Base-by-base conservation (phyloP, 2,888 invertebrate species). In the Steromphala cineraria region DNA sequence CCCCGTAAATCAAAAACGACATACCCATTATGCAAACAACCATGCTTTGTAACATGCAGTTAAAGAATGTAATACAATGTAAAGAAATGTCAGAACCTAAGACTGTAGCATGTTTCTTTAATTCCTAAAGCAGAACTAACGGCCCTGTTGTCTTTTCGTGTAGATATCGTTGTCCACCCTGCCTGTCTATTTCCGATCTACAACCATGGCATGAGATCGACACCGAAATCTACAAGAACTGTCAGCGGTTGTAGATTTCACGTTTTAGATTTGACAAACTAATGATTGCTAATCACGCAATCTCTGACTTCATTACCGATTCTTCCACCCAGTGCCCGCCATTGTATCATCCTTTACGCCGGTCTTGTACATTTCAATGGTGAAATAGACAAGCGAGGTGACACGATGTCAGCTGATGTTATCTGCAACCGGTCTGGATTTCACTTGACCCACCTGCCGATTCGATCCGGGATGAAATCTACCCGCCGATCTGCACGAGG, bases 401-500 rank as follows among this genome's bases (percentile, higher is more conserved):
- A 62, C 62, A 62, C 62, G 62, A 62, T 62, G 62, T 62, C 62
- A 62, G 62, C 62, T 62, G 62, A 62, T 62, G 62, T 28, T 62
- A 62, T 62, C 62, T 62, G 28, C 21, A 13, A 24, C 28, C 28
- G 62, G 24, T 62, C 28, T 62, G 28, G 62, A 62, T 62, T 62
- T 62, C 62, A 62, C 28, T 28, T 28, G 62, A 62, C 62, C 62
- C 62, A 62, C 62, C 62, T 62, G 62, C 28, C 17, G 62, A 28
- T 24, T 28, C n/a, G 24, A 28, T 62, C 24, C 28, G 28, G 10
- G 62, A 21, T 7, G 62, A 17, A 28, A 24, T 62, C 62, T 24
- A 62, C 62, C 62, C 62, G 62, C n/a, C 62, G 46, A 46, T 46
- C 46, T 46, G 46, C 46, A 46, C 46, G 46, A 46, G 46, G 46